Evolutionary conservation across 2,888 invertebrate species (phyloP).

Genomic region (Agonopterix subpropinquella): DNA sequence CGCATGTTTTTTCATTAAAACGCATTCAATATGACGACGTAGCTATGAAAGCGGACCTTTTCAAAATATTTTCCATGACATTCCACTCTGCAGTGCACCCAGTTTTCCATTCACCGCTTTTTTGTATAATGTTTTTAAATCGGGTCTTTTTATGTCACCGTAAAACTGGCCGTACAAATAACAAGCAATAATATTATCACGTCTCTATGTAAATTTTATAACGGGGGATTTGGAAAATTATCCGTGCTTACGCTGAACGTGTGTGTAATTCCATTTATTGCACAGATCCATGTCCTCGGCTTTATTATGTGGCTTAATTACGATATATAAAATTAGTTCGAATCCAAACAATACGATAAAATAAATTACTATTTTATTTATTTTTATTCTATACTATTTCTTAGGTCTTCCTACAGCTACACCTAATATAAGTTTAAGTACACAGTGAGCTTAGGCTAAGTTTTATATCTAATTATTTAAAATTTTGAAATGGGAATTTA

Average conservation of each 20-base stretch:
- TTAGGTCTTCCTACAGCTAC: too few relatives aligned
- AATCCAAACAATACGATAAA: too few relatives aligned
- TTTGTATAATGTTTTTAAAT: conserved; percentile 43
- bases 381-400: too few relatives aligned
- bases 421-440: too few relatives aligned
- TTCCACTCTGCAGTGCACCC: conserved; percentile 51
- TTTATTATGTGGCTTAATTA: too few relatives aligned
- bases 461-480: too few relatives aligned
- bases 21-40: conserved; percentile 74
- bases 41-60: conserved; percentile 70
- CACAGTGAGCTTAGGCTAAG: too few relatives aligned
- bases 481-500: too few relatives aligned
- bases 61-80: conserved; percentile 69
- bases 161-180: conserved; percentile 16
- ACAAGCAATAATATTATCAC: conserved; percentile 16
- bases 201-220: conserved; percentile 16
- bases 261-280: conserved; percentile 2
- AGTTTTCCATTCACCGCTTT: conserved; percentile 42
- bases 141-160: conserved; percentile 26
- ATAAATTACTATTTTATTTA: too few relatives aligned
- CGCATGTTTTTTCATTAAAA: conserved; percentile 76
- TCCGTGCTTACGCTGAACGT: conserved; percentile 1
- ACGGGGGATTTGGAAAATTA: conserved; percentile 2
- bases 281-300: too few relatives aligned
- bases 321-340: too few relatives aligned